phyloP scores from a whole-genome alignment of 2,888 invertebrate genomes.

The Leptinotarsa haldemani region DNA sequence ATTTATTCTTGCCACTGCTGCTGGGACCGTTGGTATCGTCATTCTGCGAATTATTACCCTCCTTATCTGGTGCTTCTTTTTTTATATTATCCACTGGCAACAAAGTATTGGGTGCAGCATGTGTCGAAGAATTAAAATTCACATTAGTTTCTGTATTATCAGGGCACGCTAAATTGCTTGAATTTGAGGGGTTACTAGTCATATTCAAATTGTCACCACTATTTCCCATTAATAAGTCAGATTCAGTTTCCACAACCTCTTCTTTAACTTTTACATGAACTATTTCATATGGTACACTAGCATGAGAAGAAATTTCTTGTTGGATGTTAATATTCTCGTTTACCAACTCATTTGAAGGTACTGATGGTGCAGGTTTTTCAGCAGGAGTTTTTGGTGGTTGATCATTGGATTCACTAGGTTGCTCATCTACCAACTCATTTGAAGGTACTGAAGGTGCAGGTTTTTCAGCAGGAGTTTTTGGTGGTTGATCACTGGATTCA shows the following conservation, averaged over 20 bases:
- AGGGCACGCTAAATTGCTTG: neutral
- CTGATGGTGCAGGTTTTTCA: neutral
- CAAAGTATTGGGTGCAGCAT: neutral
- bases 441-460: neutral
- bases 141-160: neutral
- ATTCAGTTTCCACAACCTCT: neutral
- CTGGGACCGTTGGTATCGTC: constrained; percentile 25
- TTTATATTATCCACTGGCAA: constrained; percentile 9
- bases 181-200: neutral
- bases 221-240: neutral
- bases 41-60: constrained; percentile 1
- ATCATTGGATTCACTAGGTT: neutral
- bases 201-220: neutral
- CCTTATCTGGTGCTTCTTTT: constrained; percentile 32
- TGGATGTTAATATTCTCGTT: neutral
- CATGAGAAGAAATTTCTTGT: neutral
- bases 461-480: neutral
- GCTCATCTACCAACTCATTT: neutral
- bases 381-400: neutral
- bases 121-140: neutral
- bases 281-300: neutral
- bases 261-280: neutral
- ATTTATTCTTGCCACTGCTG: constrained; percentile 33
- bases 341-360: neutral
- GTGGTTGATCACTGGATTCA: neutral